Base-by-base conservation (phyloP, 2,113 vertebrate genomes). In the Sterrhoptilus dennistouni region DNA sequence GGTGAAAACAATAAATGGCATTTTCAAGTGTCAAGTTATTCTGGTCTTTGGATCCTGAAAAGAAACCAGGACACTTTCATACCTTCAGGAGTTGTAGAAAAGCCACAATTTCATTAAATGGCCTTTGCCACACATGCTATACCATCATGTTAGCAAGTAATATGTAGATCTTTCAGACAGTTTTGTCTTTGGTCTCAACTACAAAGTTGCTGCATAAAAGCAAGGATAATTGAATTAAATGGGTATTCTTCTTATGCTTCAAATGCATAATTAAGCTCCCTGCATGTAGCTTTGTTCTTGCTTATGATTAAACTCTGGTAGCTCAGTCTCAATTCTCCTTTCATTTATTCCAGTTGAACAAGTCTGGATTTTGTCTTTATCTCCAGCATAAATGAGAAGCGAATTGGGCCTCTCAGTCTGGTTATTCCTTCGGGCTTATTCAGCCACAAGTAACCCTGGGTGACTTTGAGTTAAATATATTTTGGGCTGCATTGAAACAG, bases 181-280 rank as follows among this genome's bases (percentile, higher is more conserved):
- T 75, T 94, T 83, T 95, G 79, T 93, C 56, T 83, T 86, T 78
- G 60, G 54, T 83, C 33, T 83, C 52, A 77, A 11, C 83, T 93
- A 60, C 14, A 80, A 87, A 93, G 66, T 70, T 83, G 76, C 79
- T 76, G 66, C 70, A 81, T 86, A 90, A 93, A 94, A 96, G 88
- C 83, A 83, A 71, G 59, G 76, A 40, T 90, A 94, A 96, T 94
- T 96, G 78, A 95, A 96, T 94, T 91, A 95, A 96, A 90, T 80
- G 85, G 44, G 27, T 92, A 83, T 90, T 96, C 76, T 96, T 88
- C 82, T 83, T 90, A 80, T 42, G 71, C 82, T 83, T 88, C 71
- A 78, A 86, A 78, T 86, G 87, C 79, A 49, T 86, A 95, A 92
- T 93, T 94, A 90, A 90, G 88, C 83, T 86, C 64, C 60, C 90